Evolutionary conservation across 2,797 vertebrate genomes (phyloP), one percentile per base, ranked within the genome.

Genomic region (Pogonophryne albipinna): DNA sequence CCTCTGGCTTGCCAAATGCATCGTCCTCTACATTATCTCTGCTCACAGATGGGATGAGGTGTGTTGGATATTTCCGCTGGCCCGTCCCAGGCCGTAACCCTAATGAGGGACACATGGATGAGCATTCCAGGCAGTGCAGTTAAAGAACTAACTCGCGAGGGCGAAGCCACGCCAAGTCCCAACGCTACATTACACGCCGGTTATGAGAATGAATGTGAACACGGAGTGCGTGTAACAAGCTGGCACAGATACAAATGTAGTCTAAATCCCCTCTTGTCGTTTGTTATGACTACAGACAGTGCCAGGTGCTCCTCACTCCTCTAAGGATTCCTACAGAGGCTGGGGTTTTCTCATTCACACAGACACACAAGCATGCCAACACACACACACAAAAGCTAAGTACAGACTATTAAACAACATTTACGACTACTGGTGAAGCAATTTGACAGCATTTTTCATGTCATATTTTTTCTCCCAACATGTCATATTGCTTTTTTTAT

Each of bases 281-380:
- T 92, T 92, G 90, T 93, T 91, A 92, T 92, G 91, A 90, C 90
- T 89, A 87, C 89, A 93, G 89, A 91, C 89, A 88, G 89, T 70
- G 57, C 85, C 91, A 93, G 92, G 93, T 93, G 91, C 87, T 91
- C 63, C 84, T 78, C 70, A 19, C 86, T 87, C 84, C 89, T 85
- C 87, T 51, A 64, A 82, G 87, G 86, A 86, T 92, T 92, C 87
- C 89, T 81, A 76, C 46, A 71, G 79, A 83, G 89, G 85, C 87
- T 73, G 83, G 84, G 84, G 61, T 80, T 87, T 85, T 83, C 84
- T 85, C 80, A 76, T 73, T 80, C 71, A 70, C 65, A 34, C 76
- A 55, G 17, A 38, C 17, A 27, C 17, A 27, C 27, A 27, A 27
- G 2, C 50, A 19, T 23, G 3, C 47, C 14, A 51, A 38, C 78